Evolutionary conservation across 2,888 invertebrate genomes (phyloP).

Genomic region (Tinea pellionella): DNA sequence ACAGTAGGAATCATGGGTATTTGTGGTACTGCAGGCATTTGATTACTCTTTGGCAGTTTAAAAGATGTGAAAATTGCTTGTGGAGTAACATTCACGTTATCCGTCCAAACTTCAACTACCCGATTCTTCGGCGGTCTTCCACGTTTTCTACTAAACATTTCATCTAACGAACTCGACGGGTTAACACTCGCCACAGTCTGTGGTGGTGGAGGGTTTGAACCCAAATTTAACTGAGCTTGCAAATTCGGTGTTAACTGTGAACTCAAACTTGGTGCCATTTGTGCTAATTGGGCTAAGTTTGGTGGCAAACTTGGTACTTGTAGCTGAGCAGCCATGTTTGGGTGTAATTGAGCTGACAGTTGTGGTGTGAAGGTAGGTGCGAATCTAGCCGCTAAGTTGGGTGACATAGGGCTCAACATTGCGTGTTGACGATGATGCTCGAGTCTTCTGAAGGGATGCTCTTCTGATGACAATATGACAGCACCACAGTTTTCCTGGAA

Average conservation of each 20-base stretch:
- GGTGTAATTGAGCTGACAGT: slow-evolving; percentile 56
- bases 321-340: slow-evolving; percentile 60
- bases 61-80: slow-evolving; percentile 95
- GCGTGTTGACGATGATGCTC: slow-evolving; percentile 91
- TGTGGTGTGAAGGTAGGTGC: slow-evolving; percentile 67
- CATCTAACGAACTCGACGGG: slow-evolving; percentile 82
- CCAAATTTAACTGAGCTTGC: slow-evolving; percentile 53
- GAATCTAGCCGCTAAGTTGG: slow-evolving; percentile 67
- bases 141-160: slow-evolving; percentile 91
- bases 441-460: slow-evolving; percentile 82
- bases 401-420: slow-evolving; percentile 73
- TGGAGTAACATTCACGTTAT: slow-evolving; percentile 80
- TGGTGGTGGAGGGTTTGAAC: slow-evolving; percentile 44
- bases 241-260: slow-evolving; percentile 54
- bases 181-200: slow-evolving; percentile 36
- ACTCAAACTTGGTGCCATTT: slow-evolving; percentile 56
- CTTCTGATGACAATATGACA: slow-evolving; percentile 77
- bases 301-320: slow-evolving; percentile 58
- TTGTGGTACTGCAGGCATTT: slow-evolving; percentile 47
- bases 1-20: slow-evolving; percentile 51
- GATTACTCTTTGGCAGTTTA: slow-evolving; percentile 82
- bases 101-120: slow-evolving; percentile 91
- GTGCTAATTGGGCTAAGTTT: slow-evolving; percentile 56
- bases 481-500: slow-evolving; percentile 82
- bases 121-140: slow-evolving; percentile 98